phyloP scores from a whole-genome alignment of 2,888 invertebrate genomes.

The Pyralis farinalis region DNA sequence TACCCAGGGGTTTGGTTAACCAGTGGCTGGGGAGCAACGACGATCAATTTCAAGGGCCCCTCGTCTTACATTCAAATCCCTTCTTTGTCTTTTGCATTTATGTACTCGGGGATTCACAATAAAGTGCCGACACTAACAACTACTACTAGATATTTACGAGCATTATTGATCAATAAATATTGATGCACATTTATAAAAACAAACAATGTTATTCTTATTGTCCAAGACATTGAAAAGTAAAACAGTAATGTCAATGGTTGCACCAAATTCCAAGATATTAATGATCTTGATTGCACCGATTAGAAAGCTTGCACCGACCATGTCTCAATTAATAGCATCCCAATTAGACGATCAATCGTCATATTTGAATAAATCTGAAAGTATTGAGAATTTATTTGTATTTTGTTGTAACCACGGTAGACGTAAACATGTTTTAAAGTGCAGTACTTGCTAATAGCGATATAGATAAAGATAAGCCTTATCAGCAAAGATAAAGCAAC shows the following conservation, averaged over 20 bases:
- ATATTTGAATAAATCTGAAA: constrained; percentile 6
- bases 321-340: neutral
- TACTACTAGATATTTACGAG: no score
- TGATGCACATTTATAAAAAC: neutral
- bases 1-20: constrained; percentile 65
- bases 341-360: neutral
- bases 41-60: constrained; percentile 78
- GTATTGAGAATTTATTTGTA: neutral
- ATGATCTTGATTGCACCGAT: neutral
- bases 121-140: constrained; percentile 17
- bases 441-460: constrained; percentile 44
- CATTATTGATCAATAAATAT: no score
- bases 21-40: constrained; percentile 64
- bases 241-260: no score
- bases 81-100: constrained; percentile 74
- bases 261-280: no score
- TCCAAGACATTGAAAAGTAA: no score
- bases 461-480: constrained; percentile 56
- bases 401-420: neutral
- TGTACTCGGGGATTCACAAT: constrained; percentile 66
- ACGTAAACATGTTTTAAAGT: constrained; percentile 31
- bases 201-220: neutral
- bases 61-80: constrained; percentile 74
- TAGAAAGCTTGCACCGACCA: neutral
- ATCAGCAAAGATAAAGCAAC: constrained; percentile 71